These are phyloP conservation scores for Anarrhichthys ocellatus DNA, from an alignment of 2,113 vertebrate species.

Conservation along the genomic window DNA sequence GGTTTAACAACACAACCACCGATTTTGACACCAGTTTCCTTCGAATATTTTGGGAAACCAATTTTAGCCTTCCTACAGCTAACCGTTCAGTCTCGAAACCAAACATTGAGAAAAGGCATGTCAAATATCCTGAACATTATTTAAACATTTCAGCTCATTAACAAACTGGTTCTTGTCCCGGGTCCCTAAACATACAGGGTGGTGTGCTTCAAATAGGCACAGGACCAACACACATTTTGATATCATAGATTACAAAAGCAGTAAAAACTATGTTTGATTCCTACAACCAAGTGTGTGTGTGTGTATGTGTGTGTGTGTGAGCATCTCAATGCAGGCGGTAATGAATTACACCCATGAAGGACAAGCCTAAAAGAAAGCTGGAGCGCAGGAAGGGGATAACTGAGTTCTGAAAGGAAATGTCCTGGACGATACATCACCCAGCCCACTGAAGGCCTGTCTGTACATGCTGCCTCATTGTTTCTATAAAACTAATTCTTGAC, in stretches of 20 bases:
- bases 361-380: conserved; percentile 15
- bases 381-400: not conserved
- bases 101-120: conserved; percentile 10
- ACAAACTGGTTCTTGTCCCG: not conserved
- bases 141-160: not conserved
- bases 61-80: conserved; percentile 1
- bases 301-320: not conserved
- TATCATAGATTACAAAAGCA: not conserved
- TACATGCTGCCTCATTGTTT: conserved; percentile 33
- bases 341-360: conserved; percentile 45
- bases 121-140: conserved; percentile 7
- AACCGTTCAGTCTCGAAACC: conserved; percentile 3
- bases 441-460: conserved; percentile 30
- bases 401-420: conserved; percentile 41
- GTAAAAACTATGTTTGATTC: not conserved
- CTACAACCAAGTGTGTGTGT: not conserved
- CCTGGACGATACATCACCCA: conserved; percentile 44
- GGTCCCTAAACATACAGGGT: not conserved
- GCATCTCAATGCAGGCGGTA: conserved; percentile 18
- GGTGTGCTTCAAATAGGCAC: not conserved
- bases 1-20: not conserved
- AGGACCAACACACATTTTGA: not conserved
- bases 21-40: not conserved
- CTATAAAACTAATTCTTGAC: conserved; percentile 38
- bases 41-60: not conserved